phyloP scores from a whole-genome alignment of 2,888 invertebrate species.

The Synanthedon myopaeformis region DNA sequence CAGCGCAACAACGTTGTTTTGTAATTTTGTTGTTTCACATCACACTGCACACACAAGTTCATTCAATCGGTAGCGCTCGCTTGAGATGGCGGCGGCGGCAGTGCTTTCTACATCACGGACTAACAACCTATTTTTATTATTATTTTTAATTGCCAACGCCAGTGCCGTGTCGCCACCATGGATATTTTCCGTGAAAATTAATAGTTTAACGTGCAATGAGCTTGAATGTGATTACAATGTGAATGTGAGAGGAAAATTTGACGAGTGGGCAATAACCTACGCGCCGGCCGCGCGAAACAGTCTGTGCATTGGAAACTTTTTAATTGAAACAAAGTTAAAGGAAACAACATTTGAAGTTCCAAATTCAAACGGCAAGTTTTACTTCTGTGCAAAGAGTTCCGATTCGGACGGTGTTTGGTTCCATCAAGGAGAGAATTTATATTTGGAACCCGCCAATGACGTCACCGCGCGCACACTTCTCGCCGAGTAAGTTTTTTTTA shows the following conservation, averaged over 20 bases:
- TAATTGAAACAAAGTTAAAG: conserved; percentile 18
- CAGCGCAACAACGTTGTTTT: too few relatives aligned
- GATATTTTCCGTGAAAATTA: conserved; percentile 49
- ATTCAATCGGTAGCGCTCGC: conserved; percentile 16
- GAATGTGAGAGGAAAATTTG: conserved; percentile 31
- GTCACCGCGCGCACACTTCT: conserved; percentile 28
- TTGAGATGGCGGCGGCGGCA: conserved; percentile 41
- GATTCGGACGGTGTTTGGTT: conserved; percentile 33
- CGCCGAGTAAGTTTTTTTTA: conserved; percentile 6
- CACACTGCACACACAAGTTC: not conserved
- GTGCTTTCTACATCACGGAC: conserved; percentile 41
- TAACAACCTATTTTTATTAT: conserved; percentile 53
- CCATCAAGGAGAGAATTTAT: conserved; percentile 46
- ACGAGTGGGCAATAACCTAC: conserved; percentile 48
- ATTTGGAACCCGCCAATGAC: conserved; percentile 54
- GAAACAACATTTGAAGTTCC: conserved; percentile 30
- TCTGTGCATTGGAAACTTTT: conserved; percentile 21
- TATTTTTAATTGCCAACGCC: conserved; percentile 51
- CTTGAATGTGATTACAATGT: conserved; percentile 43
- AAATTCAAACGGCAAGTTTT: conserved; percentile 28
- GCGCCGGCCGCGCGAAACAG: conserved; percentile 27
- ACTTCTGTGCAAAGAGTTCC: conserved; percentile 43
- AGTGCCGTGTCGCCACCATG: conserved; percentile 47
- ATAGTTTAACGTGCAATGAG: conserved; percentile 30
- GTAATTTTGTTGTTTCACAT: too few relatives aligned